phyloP scores from a whole-genome alignment of 2,888 invertebrate species.

The Zygothrica quintamaculata region DNA sequence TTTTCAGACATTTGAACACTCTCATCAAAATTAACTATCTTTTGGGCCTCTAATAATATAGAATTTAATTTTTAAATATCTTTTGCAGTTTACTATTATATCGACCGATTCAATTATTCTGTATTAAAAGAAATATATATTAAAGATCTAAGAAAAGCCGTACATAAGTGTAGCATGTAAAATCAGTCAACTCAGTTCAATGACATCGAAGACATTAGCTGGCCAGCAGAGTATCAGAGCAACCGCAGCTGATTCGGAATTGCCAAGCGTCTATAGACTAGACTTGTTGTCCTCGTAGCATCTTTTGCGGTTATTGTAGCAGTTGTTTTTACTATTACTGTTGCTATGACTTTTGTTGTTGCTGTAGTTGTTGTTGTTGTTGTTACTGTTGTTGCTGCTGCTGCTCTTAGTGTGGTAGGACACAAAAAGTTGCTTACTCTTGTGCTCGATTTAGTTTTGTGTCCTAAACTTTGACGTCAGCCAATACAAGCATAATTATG shows the following conservation, averaged over 20 bases:
- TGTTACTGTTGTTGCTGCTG: slow-evolving; percentile 34
- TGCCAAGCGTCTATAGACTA: slow-evolving; percentile 44
- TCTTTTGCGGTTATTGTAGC: slow-evolving; percentile 51
- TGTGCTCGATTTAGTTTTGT: slow-evolving; percentile 67
- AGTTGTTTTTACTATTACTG: slow-evolving; percentile 12
- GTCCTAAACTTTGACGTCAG: slow-evolving; percentile 59
- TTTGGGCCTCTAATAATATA: no score
- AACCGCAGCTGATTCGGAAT: slow-evolving; percentile 71
- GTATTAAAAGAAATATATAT: slow-evolving; percentile 76
- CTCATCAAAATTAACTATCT: no score
- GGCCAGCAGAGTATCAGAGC: slow-evolving; percentile 38
- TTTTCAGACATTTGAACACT: no score
- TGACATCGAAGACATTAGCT: slow-evolving; percentile 74
- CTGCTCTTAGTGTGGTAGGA: slow-evolving; percentile 45
- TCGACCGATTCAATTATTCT: slow-evolving; percentile 78
- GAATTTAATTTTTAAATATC: no score
- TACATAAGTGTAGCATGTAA: slow-evolving; percentile 62
- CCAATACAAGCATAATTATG: slow-evolving; percentile 76
- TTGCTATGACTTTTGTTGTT: not conserved
- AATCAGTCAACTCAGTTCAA: slow-evolving; percentile 56
- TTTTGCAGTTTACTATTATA: no score
- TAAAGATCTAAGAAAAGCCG: slow-evolving; percentile 18
- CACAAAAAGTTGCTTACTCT: slow-evolving; percentile 54
- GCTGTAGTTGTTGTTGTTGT: slow-evolving; percentile 40
- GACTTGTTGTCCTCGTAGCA: slow-evolving; percentile 4